A percentile compares a stretch with the other conserved stretches of the same genome.
phyloP scores from a whole-genome alignment of 2,113 vertebrate genomes.

The Mohoua ochrocephala region DNA sequence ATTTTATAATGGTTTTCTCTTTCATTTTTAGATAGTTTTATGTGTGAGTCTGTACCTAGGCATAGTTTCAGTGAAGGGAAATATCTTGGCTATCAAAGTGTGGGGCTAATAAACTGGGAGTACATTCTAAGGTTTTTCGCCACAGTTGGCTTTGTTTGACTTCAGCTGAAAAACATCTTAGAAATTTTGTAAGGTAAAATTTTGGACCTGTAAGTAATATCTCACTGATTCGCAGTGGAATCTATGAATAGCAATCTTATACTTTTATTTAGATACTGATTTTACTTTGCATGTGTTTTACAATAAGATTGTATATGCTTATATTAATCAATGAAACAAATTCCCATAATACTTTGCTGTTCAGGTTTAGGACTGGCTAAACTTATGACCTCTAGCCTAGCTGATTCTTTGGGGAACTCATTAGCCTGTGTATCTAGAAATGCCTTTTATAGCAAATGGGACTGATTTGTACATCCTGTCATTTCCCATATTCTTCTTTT shows the following conservation, averaged over 20 bases:
- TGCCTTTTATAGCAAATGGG: not conserved
- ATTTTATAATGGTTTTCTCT: not conserved
- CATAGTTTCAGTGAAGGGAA: not conserved
- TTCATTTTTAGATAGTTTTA: not conserved
- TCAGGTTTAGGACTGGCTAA: not conserved
- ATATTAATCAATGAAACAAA: not conserved
- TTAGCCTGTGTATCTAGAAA: not conserved
- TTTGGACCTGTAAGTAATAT: not conserved
- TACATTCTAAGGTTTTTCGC: not conserved
- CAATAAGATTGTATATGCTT: not conserved
- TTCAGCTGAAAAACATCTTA: not conserved
- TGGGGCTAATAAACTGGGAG: not conserved
- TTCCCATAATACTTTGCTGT: not conserved
- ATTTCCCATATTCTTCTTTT: not conserved
- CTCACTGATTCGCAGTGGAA: not conserved
- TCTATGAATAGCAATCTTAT: not conserved
- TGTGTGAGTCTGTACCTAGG: not conserved
- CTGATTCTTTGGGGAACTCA: slow-evolving; percentile 33
- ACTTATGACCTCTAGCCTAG: not conserved
- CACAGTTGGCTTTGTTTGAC: not conserved
- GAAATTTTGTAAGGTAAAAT: not conserved
- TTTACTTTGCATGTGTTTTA: not conserved
- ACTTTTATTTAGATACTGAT: not conserved
- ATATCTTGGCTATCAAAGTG: not conserved
- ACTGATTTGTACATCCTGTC: not conserved